phyloP scores from a whole-genome alignment of 2,888 invertebrate genomes.

The Agonopterix arenella region DNA sequence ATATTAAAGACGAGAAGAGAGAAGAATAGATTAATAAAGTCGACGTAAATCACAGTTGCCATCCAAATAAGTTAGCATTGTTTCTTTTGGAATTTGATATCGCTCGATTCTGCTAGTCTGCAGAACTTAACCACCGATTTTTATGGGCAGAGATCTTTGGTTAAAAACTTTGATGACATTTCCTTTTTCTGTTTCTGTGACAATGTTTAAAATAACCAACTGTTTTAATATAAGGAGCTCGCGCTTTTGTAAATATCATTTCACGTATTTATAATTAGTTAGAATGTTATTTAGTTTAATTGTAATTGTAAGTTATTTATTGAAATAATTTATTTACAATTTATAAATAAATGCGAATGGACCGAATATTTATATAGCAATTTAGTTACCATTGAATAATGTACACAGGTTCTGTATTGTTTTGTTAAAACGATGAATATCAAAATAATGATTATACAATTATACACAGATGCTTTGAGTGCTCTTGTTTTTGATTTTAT shows the following conservation, averaged over 20 bases:
- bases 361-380: slow-evolving; percentile 11
- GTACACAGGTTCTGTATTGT: slow-evolving; percentile 15
- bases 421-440: slow-evolving; percentile 10
- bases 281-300: slow-evolving; percentile 2
- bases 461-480: slow-evolving; percentile 23
- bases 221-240: slow-evolving; percentile 19
- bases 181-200: background rate
- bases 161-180: background rate
- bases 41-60: slow-evolving; percentile 56
- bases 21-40: slow-evolving; percentile 23
- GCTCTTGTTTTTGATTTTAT: slow-evolving; percentile 19
- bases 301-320: slow-evolving; percentile 42
- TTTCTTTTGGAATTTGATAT: slow-evolving; percentile 13
- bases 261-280: slow-evolving; percentile 12
- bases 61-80: slow-evolving; percentile 41
- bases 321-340: slow-evolving; percentile 32
- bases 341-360: slow-evolving; percentile 19
- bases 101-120: slow-evolving; percentile 4
- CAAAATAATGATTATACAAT: slow-evolving; percentile 16
- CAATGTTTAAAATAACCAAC: background rate
- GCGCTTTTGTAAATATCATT: slow-evolving; percentile 54
- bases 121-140: slow-evolving; percentile 10
- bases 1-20: slow-evolving; percentile 36
- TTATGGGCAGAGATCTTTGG: slow-evolving; percentile 7
- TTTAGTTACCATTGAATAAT: slow-evolving; percentile 27